These are phyloP conservation scores for Microplitis manilae DNA, from an alignment of 2,888 invertebrate genomes.

Conservation along the genomic window DNA sequence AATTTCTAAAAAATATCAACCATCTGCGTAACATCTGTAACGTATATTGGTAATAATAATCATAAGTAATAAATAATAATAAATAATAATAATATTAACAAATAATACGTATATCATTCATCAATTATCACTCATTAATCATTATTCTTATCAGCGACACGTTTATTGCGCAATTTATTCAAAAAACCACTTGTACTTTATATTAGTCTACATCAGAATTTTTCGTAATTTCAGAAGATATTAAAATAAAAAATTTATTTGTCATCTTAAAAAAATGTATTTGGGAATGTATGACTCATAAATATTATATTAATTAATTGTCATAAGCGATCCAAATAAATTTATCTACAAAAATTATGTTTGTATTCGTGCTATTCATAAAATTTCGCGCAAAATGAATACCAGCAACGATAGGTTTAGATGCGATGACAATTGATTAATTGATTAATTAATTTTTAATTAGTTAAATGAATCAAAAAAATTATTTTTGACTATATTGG, in stretches of 20 bases:
- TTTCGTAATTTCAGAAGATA: not conserved
- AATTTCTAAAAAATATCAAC: not conserved
- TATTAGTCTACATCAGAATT: not conserved
- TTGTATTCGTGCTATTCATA: not conserved
- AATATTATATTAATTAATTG: not conserved
- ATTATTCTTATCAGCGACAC: not conserved
- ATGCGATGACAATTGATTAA: not conserved
- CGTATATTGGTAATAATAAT: constrained; percentile 10
- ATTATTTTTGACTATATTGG: not conserved
- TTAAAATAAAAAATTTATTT: no score
- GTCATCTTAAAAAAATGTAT: no score
- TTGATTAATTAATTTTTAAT: not conserved
- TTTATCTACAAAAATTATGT: not conserved
- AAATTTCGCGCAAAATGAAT: not conserved
- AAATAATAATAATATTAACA: constrained; percentile 13
- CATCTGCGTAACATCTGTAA: constrained; percentile 17
- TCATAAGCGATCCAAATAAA: no score
- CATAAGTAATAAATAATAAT: no score
- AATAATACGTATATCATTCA: not conserved
- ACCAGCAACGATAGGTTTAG: not conserved
- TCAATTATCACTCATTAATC: constrained; percentile 8
- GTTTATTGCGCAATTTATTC: not conserved
- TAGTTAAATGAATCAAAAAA: not conserved
- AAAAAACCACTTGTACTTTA: not conserved
- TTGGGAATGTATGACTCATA: not conserved